A percentile compares a stretch with the other conserved stretches of the same genome.
phyloP scores from a whole-genome alignment of 2,797 vertebrate genomes.

The Falco peregrinus region DNA sequence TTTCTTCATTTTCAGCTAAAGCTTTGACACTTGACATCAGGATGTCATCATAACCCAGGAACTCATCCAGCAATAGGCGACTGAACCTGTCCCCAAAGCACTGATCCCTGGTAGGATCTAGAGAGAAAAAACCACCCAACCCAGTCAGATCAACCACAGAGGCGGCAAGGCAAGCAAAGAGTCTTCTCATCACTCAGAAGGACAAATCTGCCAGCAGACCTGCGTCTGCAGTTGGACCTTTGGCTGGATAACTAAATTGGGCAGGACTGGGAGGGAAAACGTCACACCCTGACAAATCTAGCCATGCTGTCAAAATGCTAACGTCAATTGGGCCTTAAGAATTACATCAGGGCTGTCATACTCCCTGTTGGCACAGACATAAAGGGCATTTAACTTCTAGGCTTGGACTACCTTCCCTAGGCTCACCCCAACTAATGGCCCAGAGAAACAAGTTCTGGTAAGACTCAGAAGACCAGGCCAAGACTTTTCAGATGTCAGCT shows the following conservation, averaged over 20 bases:
- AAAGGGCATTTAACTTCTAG: background rate
- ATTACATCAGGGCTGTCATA: background rate
- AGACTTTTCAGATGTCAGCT: background rate
- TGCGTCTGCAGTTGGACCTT: rapidly evolving
- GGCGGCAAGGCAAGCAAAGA: background rate
- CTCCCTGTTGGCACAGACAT: background rate
- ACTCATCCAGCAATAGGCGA: constrained; percentile 94
- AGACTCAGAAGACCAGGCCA: background rate
- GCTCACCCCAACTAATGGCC: background rate
- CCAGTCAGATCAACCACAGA: background rate
- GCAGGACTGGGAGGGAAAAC: background rate
- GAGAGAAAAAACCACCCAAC: background rate
- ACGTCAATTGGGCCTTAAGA: background rate
- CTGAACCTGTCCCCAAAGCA: constrained; percentile 97
- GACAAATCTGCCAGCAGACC: background rate
- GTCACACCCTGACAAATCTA: background rate
- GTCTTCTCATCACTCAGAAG: background rate
- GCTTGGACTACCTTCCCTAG: background rate
- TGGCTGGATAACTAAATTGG: background rate
- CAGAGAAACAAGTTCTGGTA: background rate
- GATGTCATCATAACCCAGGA: constrained; percentile 96
- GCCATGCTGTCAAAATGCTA: background rate
- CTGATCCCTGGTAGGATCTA: constrained; percentile 88
- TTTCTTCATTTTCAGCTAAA: constrained; percentile 94
- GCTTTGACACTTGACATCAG: constrained; percentile 99